Base-by-base conservation (phyloP, 2,888 invertebrate genomes). In the Cosmia pyralina region DNA sequence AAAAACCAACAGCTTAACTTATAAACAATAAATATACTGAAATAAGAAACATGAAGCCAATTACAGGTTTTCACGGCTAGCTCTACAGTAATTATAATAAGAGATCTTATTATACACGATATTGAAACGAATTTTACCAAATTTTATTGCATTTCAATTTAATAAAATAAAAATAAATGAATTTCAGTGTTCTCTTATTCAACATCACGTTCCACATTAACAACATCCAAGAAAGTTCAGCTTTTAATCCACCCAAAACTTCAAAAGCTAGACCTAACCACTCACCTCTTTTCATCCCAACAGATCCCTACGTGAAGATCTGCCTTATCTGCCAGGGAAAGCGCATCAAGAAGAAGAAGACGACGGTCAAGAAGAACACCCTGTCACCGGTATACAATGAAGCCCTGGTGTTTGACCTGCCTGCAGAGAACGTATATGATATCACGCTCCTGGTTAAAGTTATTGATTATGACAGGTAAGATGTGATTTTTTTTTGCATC, bases 291-390 rank as follows among this genome's bases (percentile, higher is more conserved):
- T 72, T 50, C 52, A 79, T 84, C 59, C 19, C 53, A 70, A 75
- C 87, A 98, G 99, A 99, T 97, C 99, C 99, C 0, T 99, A 99
- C 93, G 98, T 99, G 72, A 99, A 99, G 95, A 98, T 99, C 44
- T 98, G 98, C 87, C 96, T 99, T 72, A 97, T 99, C 86, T 98
- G 98, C 89, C 98, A 98, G 92, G 98, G 98, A 5, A 98, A 98
- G 91, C 96, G 99, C 76, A 98, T 99, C 87, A 99, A 99, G 95
- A 99, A 99, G 96, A 98, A 98, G 93, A 99, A 99, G 93, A 99
- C 99, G 0, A 98, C 98, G 0, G 98, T 99, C 1, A 98, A 98
- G 92, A 97, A 98, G 90, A 98, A 98, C 86, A 98, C 98, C 0
- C 96, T 99, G 0, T 98, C 97, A 90, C 99, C 99, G 0, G 98